These are phyloP conservation scores for Dilophus febrilis DNA, from an alignment of 2,888 invertebrate genomes.

Conservation along the genomic window DNA sequence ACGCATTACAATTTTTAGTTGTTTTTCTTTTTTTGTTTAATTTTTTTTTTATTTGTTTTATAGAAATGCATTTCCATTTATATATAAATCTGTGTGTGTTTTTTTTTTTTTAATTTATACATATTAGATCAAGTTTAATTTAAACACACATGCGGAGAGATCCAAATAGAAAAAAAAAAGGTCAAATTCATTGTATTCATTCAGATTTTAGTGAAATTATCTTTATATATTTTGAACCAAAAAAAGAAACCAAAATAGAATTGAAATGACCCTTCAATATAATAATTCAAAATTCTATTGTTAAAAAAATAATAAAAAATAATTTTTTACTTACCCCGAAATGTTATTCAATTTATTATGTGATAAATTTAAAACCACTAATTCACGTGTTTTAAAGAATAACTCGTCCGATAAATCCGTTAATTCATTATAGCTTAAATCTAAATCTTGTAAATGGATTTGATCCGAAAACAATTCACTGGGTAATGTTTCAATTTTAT, in stretches of 20 bases:
- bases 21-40: too few relatives aligned
- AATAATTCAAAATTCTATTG: background rate
- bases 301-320: slow-evolving; percentile 8
- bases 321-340: slow-evolving; percentile 32
- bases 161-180: too few relatives aligned
- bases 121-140: too few relatives aligned
- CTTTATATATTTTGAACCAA: too few relatives aligned
- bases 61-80: too few relatives aligned
- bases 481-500: slow-evolving; percentile 36
- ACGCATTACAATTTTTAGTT: too few relatives aligned
- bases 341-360: slow-evolving; percentile 44
- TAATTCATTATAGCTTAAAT: slow-evolving; percentile 48
- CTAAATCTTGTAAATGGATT: slow-evolving; percentile 40
- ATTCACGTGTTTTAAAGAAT: slow-evolving; percentile 36
- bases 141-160: too few relatives aligned
- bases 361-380: slow-evolving; percentile 43
- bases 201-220: too few relatives aligned
- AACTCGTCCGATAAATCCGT: slow-evolving; percentile 37
- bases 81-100: too few relatives aligned
- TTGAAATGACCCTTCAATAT: background rate
- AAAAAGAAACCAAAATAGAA: background rate
- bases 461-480: slow-evolving; percentile 43
- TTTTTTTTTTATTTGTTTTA: too few relatives aligned
- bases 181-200: too few relatives aligned
- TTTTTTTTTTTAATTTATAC: too few relatives aligned